These are phyloP conservation scores for Venustoraphidia nigricollis DNA, from an alignment of 2,888 invertebrate genomes.

Conservation along the genomic window DNA sequence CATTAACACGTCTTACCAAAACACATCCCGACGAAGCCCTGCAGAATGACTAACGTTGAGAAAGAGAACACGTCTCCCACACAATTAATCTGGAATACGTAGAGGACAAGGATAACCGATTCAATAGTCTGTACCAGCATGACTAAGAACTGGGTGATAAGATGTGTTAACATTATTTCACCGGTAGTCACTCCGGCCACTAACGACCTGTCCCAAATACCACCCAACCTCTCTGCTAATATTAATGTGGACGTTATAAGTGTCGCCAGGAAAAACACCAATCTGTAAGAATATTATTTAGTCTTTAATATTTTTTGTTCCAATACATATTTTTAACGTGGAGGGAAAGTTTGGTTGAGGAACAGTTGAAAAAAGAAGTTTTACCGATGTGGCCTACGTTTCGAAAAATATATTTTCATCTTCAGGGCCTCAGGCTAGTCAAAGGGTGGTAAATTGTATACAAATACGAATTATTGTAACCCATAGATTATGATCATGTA, in stretches of 20 bases:
- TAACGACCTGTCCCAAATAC: conserved; percentile 74
- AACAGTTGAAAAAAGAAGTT: no score
- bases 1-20: conserved; percentile 36
- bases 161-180: conserved; percentile 70
- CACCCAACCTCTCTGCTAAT: conserved; percentile 65
- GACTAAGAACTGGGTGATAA: conserved; percentile 55
- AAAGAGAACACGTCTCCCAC: conserved; percentile 45
- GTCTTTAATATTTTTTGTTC: no score
- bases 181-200: conserved; percentile 70
- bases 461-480: no score
- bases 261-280: conserved; percentile 73
- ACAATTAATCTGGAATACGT: conserved; percentile 42
- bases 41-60: conserved; percentile 47
- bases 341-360: no score
- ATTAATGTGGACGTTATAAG: conserved; percentile 70
- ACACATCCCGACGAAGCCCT: conserved; percentile 73
- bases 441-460: no score
- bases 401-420: no score
- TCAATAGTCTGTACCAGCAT: conserved; percentile 52
- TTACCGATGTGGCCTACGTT: no score
- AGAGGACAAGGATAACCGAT: conserved; percentile 43
- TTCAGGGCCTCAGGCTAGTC: no score
- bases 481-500: no score
- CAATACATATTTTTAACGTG: no score
- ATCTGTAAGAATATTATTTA: conserved; percentile 35